Conservation (phyloP, 2,113 vertebrate species). For the Thamnophis sirtalis region DNA sequence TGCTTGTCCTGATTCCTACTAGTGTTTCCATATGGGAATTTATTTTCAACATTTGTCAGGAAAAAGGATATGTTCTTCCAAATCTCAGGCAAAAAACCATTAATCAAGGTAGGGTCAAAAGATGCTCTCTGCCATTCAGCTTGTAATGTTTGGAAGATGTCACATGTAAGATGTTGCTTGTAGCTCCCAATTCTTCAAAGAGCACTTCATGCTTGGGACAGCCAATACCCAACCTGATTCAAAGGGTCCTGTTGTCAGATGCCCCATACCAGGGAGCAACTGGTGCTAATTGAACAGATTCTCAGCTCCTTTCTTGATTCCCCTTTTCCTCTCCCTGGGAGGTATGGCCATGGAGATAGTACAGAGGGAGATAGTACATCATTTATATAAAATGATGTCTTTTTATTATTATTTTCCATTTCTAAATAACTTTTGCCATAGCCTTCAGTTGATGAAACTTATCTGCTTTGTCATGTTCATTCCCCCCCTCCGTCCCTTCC, state of each 20-base stretch:
- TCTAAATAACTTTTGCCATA: background rate
- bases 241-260: background rate
- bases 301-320: background rate
- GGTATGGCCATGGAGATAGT: background rate
- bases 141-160: background rate
- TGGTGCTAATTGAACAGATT: background rate
- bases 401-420: conserved; percentile 7
- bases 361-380: background rate
- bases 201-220: background rate
- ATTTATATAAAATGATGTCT: background rate
- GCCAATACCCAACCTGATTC: background rate
- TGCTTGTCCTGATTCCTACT: background rate
- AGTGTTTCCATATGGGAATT: background rate
- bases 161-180: background rate
- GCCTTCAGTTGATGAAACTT: background rate
- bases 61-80: background rate
- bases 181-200: background rate
- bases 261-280: background rate
- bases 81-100: background rate
- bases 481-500: conserved; percentile 42
- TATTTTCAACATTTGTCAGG: background rate
- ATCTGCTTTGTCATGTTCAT: background rate
- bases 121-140: background rate
- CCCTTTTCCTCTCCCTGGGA: background rate
- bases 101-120: background rate